Conservation (phyloP, 2,113 vertebrate species). For the Cryptomyrus ogoouensis region DNA sequence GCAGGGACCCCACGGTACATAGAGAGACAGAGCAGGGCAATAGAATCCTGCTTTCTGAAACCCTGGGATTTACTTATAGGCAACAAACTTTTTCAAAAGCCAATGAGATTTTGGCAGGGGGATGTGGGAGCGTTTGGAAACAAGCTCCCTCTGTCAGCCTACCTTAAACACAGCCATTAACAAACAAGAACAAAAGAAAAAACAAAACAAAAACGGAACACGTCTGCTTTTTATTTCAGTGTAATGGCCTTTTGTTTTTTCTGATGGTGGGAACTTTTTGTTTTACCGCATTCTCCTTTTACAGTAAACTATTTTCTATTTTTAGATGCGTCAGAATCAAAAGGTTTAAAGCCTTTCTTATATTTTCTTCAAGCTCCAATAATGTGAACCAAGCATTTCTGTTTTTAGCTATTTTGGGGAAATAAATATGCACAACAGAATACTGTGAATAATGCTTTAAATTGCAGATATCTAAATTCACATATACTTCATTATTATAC, state of each 20-base stretch:
- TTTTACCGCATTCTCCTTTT: not conserved
- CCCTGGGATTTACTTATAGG: not conserved
- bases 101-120: not conserved
- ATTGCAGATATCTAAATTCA: constrained; percentile 5
- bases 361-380: not conserved
- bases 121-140: not conserved
- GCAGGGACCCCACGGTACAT: too few species aligned
- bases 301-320: not conserved
- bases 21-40: too few species aligned
- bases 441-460: constrained; percentile 4
- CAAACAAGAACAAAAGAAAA: not conserved
- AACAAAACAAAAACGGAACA: not conserved
- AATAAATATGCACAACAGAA: not conserved
- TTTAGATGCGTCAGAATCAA: not conserved
- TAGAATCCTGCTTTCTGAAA: not conserved
- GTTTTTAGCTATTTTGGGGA: not conserved
- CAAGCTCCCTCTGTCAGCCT: not conserved
- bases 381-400: not conserved
- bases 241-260: not conserved
- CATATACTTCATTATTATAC: not conserved
- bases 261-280: not conserved
- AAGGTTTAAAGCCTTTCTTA: not conserved
- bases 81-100: not conserved
- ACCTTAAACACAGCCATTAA: not conserved
- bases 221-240: not conserved